Evolutionary conservation across 2,888 invertebrate genomes (phyloP).

Genomic region (Hyposoter dolosus): DNA sequence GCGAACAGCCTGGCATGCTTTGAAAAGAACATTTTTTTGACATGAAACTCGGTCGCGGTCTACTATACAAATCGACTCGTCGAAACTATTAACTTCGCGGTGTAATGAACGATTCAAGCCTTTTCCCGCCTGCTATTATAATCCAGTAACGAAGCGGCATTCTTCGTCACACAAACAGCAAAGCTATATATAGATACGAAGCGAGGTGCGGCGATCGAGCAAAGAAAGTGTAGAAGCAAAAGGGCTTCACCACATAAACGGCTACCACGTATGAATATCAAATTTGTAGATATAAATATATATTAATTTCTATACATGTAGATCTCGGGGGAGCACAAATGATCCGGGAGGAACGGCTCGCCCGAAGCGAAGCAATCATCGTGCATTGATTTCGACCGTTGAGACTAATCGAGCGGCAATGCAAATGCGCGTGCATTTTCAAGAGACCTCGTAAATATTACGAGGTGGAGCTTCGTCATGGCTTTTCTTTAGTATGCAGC

Average conservation of each 20-base stretch:
- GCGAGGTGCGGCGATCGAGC: conserved; percentile 44
- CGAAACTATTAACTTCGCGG: conserved; percentile 73
- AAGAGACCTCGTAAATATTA: conserved; percentile 69
- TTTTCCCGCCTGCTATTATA: conserved; percentile 66
- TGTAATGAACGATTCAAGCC: conserved; percentile 74
- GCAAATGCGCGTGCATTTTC: conserved; percentile 72
- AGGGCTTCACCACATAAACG: neutral
- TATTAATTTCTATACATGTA: neutral
- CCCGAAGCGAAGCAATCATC: conserved; percentile 73
- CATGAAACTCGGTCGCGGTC: conserved; percentile 6
- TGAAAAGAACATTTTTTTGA: conserved; percentile 27
- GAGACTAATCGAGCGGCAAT: conserved; percentile 70
- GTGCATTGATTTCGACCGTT: conserved; percentile 72
- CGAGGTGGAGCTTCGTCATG: conserved; percentile 35
- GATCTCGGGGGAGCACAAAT: conserved; percentile 39
- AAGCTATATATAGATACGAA: conserved; percentile 16
- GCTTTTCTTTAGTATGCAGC: conserved; percentile 26
- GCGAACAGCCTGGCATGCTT: neutral
- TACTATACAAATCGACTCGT: conserved; percentile 31
- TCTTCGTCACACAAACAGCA: conserved; percentile 64
- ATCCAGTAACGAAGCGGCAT: conserved; percentile 74
- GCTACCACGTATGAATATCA: conserved; percentile 12
- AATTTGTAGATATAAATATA: neutral
- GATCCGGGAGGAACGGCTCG: conserved; percentile 51
- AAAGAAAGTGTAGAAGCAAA: conserved; percentile 63